Evolutionary conservation across 2,888 invertebrate genomes (phyloP), one percentile per base, ranked within the genome.

Genomic region (Oscheius myriophilus): DNA sequence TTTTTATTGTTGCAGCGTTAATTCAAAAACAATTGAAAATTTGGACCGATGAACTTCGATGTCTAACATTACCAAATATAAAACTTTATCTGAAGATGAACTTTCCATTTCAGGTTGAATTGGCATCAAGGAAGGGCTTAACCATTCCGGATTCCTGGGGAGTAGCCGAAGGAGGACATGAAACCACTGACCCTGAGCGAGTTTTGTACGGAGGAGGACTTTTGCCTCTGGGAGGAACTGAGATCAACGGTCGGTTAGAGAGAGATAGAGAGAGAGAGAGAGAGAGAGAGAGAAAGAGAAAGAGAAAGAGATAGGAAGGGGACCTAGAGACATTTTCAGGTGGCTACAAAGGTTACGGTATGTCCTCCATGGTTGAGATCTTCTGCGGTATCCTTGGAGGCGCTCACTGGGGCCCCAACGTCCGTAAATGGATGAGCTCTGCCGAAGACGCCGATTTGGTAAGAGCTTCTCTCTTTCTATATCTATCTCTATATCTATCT

Each of bases 331-430:
- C n/a, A 41, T 6, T 26, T 72, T 57, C 84, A 78, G 87, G 88
- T 3, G 93, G 95, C 2, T 95, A 94, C 89, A 96, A 96, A 87
- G 95, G 95, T 0, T 94, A 91, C 82, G 95, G 95, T 0, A 87
- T 95, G 16, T 91, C 91, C 0, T 90, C 92, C 62, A 90, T 95
- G 90, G 94, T 94, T 3, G 96, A 96, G 83, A 89, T 94, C 1
- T 91, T 96, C 71, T 92, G 92, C 84, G 95, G 95, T n/a, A 90
- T 96, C 26, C 89, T 92, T 66, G 82, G 83, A 88, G 91, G 91
- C 21, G 87, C 91, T 0, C 89, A 90, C 0, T 93, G 91, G 85
- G 93, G 93, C 0, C 92, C 92, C 23, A 90, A 92, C 81, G 89
- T 96, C 7, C 90, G 95, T 1, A 90, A 90, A 64, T 95, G 95